Evolutionary conservation across 2,888 invertebrate species (phyloP), one percentile per base, ranked within the genome.

Genomic region (Archips crataeganus): DNA sequence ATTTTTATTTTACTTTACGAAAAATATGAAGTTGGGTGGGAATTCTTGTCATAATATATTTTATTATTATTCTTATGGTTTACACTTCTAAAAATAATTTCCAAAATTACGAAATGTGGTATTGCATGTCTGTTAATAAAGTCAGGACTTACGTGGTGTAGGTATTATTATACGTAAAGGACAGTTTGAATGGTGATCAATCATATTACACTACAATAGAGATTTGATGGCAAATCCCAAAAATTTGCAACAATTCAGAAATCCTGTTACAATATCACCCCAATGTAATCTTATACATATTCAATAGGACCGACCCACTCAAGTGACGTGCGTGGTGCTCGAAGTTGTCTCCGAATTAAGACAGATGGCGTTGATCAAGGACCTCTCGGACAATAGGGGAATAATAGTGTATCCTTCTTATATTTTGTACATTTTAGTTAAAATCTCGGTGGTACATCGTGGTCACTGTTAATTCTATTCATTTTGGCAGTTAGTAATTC

Each of bases 191-290:
- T 32, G n/a, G 34, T 54, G 54, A 74, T 74, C 74, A 74, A 65
- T 74, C 74, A 74, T 61, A 36, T 60, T 49, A n/a, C 34, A 11
- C 65, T 61, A 70, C 69, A 69, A 73, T 69, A 73, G 68, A 73
- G 68, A 63, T 69, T 69, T 61, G 54, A 10, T 54, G 59, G 51
- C 61, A 60, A 75, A 72, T 64, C 78, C 79, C 76, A 78, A 87
- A 88, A 87, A 88, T 87, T 86, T 87, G 85, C 86, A 85, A 81
- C 86, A 87, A 84, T 86, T 87, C 84, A 79, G 79, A 65, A 72
- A 75, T 69, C 68, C 73, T 54, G 73, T 68, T 69, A 71, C 72
- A 70, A 70, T 75, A 64, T 57, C 65, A 63, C 75, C 75, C 75
- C 65, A 70, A 68, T 69, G 71, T 71, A 71, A 73, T 71, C 80